These are phyloP conservation scores for Python bivittatus DNA, from an alignment of 2,113 vertebrate species.

Conservation along the genomic window DNA sequence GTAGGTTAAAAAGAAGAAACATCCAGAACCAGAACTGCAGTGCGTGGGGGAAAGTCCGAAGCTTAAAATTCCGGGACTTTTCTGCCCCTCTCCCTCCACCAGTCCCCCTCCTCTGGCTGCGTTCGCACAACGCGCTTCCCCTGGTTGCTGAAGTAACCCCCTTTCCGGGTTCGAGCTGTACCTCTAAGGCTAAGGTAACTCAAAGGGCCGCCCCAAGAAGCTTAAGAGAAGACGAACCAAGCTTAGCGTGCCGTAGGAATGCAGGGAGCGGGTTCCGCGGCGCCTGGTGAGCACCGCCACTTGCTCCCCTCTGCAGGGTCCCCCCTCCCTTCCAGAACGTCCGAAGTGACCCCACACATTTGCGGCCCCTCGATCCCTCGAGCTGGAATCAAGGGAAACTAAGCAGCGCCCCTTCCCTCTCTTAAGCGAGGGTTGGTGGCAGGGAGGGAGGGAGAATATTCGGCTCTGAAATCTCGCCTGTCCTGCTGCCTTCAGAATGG, in stretches of 20 bases:
- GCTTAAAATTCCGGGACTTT: neutral
- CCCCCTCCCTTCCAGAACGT: neutral
- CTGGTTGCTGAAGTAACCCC: neutral
- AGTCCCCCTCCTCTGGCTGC: neutral
- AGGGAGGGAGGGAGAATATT: neutral
- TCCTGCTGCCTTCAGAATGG: neutral
- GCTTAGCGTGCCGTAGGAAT: neutral
- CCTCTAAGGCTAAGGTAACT: neutral
- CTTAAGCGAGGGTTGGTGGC: neutral
- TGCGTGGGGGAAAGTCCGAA: neutral
- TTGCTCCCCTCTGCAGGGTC: neutral
- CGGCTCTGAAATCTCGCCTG: neutral
- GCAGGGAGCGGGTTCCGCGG: neutral
- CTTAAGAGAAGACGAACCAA: neutral
- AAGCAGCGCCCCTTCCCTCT: neutral
- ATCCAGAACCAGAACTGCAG: neutral
- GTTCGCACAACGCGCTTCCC: neutral
- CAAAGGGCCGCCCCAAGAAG: neutral
- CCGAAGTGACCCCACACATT: neutral
- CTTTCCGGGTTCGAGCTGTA: neutral
- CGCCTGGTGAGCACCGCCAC: neutral
- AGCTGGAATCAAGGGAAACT: neutral
- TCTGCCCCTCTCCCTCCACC: neutral
- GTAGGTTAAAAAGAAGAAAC: neutral
- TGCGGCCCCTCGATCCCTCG: slow-evolving; percentile 13